These are phyloP conservation scores for Rhorus exstirpatorius DNA, from an alignment of 2,888 invertebrate genomes.

Conservation along the genomic window DNA sequence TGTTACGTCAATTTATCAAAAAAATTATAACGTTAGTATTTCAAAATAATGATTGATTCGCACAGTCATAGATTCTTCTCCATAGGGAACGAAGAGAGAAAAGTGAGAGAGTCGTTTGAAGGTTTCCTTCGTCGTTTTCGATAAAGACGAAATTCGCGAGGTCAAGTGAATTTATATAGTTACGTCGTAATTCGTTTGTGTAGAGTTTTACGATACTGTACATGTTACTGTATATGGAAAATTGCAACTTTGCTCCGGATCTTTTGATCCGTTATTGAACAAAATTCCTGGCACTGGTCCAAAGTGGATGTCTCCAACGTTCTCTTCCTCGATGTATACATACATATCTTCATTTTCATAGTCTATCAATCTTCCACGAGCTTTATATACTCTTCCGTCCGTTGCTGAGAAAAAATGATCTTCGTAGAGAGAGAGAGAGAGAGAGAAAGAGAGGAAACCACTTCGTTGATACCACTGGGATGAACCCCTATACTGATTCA, in stretches of 20 bases:
- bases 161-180: conserved; percentile 17
- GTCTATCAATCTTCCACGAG: not conserved
- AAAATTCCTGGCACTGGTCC: conserved; percentile 47
- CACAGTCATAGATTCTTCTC: conserved; percentile 13
- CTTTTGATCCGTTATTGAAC: conserved; percentile 43
- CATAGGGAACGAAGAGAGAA: too few relatives aligned
- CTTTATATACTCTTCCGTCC: not conserved
- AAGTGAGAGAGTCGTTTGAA: not conserved
- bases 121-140: not conserved
- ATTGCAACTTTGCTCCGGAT: conserved; percentile 11
- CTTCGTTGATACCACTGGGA: too few relatives aligned
- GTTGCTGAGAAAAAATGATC: not conserved
- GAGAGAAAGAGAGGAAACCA: not conserved
- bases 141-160: conserved; percentile 23
- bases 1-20: too few relatives aligned
- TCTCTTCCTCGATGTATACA: not conserved
- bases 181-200: not conserved
- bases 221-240: not conserved
- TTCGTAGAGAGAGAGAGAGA: not conserved
- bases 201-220: too few relatives aligned
- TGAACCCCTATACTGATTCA: too few relatives aligned
- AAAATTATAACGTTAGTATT: conserved; percentile 1
- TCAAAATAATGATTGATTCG: not conserved
- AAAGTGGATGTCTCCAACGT: conserved; percentile 26
- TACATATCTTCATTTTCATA: too few relatives aligned